Percentiles rank a stretch among this genome's conserved stretches.
Conservation (phyloP, 1,140 invertebrate species). For the Bombus huntii region DNA sequence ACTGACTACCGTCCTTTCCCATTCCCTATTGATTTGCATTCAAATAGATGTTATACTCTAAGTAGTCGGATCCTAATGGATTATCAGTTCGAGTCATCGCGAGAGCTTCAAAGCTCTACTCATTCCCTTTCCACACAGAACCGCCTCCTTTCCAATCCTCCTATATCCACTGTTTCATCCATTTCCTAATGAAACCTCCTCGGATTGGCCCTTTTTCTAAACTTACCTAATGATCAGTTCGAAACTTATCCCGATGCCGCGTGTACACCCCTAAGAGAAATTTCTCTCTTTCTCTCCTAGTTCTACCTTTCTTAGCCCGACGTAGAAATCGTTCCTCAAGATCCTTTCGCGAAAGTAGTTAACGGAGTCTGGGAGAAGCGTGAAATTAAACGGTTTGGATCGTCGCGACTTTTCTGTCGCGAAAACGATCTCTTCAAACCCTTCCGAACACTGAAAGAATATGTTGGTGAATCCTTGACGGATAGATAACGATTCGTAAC, state of each 20-base stretch:
- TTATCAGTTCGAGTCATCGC: conserved; percentile 83
- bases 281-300: conserved; percentile 47
- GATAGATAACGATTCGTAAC: too few relatives aligned
- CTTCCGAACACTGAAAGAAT: too few relatives aligned
- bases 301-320: neutral
- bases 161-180: conserved; percentile 81
- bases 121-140: conserved; percentile 58
- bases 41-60: conserved; percentile 83
- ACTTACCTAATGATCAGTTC: conserved; percentile 75
- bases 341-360: conserved; percentile 55
- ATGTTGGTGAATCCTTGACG: too few relatives aligned
- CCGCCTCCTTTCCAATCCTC: conserved; percentile 79
- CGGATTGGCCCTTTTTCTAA: conserved; percentile 78
- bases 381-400: neutral
- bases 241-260: conserved; percentile 59
- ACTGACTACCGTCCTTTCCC: conserved; percentile 80
- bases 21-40: conserved; percentile 83
- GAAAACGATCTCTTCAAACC: neutral
- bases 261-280: conserved; percentile 46
- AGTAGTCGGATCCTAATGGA: conserved; percentile 83
- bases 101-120: conserved; percentile 80
- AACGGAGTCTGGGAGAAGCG: conserved; percentile 7
- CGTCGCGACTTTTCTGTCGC: neutral
- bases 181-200: conserved; percentile 82
- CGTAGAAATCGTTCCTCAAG: conserved; percentile 52